phyloP scores from a whole-genome alignment of 2,113 vertebrate species.

The Odobenus rosmarus region DNA sequence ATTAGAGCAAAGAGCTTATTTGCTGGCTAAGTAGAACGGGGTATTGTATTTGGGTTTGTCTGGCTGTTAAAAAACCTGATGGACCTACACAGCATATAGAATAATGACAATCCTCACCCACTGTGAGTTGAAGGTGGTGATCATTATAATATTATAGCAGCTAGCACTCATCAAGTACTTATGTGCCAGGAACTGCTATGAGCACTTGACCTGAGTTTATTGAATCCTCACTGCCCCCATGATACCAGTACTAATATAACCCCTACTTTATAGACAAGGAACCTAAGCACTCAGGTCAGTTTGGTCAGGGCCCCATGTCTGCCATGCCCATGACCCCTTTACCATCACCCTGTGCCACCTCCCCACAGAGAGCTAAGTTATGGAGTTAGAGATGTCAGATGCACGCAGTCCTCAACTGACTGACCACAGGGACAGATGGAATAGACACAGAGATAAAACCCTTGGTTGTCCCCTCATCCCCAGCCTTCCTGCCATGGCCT shows the following conservation, averaged over 20 bases:
- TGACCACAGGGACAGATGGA: neutral
- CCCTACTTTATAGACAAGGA: neutral
- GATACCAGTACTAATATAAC: neutral
- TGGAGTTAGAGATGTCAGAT: neutral
- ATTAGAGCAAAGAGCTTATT: neutral
- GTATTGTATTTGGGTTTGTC: neutral
- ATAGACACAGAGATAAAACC: neutral
- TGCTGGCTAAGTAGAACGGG: neutral
- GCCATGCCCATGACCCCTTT: neutral
- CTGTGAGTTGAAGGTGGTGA: neutral
- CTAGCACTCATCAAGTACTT: neutral
- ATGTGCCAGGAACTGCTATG: neutral
- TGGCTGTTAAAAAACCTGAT: neutral
- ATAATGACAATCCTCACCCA: neutral
- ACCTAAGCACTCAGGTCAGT: neutral
- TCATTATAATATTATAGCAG: neutral
- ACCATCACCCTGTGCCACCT: neutral
- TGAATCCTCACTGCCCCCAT: neutral
- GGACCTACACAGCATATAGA: neutral
- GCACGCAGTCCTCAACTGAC: neutral
- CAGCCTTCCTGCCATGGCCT: neutral
- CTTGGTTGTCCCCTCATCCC: neutral
- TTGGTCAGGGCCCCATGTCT: neutral
- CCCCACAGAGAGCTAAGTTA: neutral
- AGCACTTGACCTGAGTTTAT: neutral